These are phyloP conservation scores for Strix occidentalis DNA, from an alignment of 2,797 vertebrate species.

Conservation along the genomic window DNA sequence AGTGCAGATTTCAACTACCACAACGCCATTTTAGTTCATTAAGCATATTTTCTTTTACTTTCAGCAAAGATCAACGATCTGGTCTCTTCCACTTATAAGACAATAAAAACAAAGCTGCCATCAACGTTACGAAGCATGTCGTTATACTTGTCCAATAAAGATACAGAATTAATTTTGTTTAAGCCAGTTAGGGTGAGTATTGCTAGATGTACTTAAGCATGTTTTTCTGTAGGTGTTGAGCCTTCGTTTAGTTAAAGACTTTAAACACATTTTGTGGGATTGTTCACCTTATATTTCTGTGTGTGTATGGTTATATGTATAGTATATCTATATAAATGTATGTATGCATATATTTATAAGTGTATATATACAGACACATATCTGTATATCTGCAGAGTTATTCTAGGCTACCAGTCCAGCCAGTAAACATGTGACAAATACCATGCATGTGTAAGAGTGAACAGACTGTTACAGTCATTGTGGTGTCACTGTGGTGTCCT, in stretches of 20 bases:
- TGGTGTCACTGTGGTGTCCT: background rate
- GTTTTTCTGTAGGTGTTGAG: background rate
- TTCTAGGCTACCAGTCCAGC: background rate
- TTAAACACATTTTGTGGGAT: background rate
- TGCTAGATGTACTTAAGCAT: background rate
- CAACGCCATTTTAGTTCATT: background rate
- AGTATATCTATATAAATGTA: background rate
- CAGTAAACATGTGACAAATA: background rate
- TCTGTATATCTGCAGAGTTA: background rate
- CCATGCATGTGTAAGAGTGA: background rate
- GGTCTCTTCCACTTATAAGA: conserved; percentile 89
- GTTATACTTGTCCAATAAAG: conserved; percentile 95
- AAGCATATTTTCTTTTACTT: conserved; percentile 58
- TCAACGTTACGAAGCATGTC: conserved; percentile 94
- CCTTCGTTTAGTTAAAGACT: background rate
- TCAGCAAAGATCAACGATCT: conserved; percentile 94
- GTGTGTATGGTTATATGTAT: background rate
- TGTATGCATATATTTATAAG: background rate
- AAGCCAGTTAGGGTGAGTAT: conserved; percentile 95
- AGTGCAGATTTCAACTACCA: background rate
- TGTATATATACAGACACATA: background rate
- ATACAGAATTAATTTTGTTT: conserved; percentile 98
- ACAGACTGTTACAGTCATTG: background rate
- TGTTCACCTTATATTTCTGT: accelerated
- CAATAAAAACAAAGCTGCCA: conserved; percentile 94